These are phyloP conservation scores for Lordiphosa andalusiaca DNA, from an alignment of 2,888 invertebrate species.

Conservation along the genomic window DNA sequence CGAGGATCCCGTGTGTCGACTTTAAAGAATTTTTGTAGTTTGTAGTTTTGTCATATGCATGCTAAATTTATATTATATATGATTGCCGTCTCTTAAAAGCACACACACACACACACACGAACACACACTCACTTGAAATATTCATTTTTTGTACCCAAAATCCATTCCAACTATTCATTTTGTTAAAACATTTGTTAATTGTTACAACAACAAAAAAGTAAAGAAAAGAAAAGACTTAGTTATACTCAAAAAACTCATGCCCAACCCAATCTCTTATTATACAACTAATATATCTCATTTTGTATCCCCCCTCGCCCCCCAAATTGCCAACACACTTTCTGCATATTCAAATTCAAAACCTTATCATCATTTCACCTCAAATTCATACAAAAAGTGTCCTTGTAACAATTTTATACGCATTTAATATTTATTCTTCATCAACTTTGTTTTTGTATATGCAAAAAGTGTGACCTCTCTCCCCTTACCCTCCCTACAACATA, in stretches of 20 bases:
- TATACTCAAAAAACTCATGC: not conserved
- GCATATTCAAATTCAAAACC: not conserved
- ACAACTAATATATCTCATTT: not conserved
- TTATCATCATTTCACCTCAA: not conserved
- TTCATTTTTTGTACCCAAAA: slow-evolving; percentile 7
- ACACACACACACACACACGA: slow-evolving; percentile 19
- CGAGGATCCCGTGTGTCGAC: slow-evolving; percentile 69
- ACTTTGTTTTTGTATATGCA: slow-evolving; percentile 14
- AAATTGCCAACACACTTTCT: not conserved
- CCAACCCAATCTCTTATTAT: not conserved
- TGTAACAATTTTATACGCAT: slow-evolving; percentile 28
- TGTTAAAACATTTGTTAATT: slow-evolving; percentile 4
- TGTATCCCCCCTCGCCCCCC: not conserved
- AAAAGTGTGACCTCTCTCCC: not conserved
- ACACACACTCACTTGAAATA: slow-evolving; percentile 9
- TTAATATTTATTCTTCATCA: slow-evolving; percentile 10
- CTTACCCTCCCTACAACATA: not conserved
- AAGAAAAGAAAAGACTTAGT: too few species aligned
- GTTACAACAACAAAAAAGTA: not conserved
- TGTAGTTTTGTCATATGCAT: slow-evolving; percentile 52
- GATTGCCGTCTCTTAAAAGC: slow-evolving; percentile 47
- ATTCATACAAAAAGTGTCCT: slow-evolving; percentile 46
- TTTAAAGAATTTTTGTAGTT: slow-evolving; percentile 53
- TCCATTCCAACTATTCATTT: slow-evolving; percentile 3
- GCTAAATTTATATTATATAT: slow-evolving; percentile 18